Evolutionary conservation across 1,140 invertebrate species (phyloP), one percentile per base, ranked within the genome.

Genomic region (Lordiphosa mommai): DNA sequence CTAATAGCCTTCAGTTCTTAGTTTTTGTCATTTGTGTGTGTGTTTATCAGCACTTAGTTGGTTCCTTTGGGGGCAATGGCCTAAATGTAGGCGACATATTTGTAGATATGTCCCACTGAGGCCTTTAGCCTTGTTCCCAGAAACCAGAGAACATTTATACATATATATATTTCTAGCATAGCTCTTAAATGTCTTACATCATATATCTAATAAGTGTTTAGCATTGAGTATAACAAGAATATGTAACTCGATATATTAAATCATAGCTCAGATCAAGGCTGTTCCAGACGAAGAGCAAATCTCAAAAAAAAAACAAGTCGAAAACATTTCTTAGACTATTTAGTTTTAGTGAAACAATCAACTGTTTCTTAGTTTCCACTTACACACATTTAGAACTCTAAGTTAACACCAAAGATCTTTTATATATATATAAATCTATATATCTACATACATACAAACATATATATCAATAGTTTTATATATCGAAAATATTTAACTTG

Each of bases 211-310:
- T 77, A 82, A 82, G 76, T 82, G 76, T 82, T 82, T 82, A 82
- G 76, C 49, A 58, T 76, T 82, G 77, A 84, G 77, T 73, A 52
- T 57, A 61, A 56, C 70, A 33, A 44, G 46, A 34, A 43, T 69
- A 37, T 68, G 65, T 69, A 69, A 69, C 56, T 68, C 48, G 49
- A 71, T 67, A 59, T 59, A 69, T 69, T 64, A 50, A 43, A 57
- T 14, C 38, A 74, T 79, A 80, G 76, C 76, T 80, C 76, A 80
- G 47, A 79, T 36, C 64, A 59, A 82, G 74, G 76, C 76, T 80
- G 76, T 68, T 68, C 16, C 32, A 33, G 16, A 33, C 14, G 14
- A 49, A 60, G 41, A 68, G 56, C 64, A 55, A 46, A 7, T 10
- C 9, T 23, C 33, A 52, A 33, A 41, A 38, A 12, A 30, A 64